A percentile compares a stretch with the other conserved stretches of the same genome.
Evolutionary conservation across 2,797 vertebrate species (phyloP).

Genomic region (Catamblyrhynchus diadema): DNA sequence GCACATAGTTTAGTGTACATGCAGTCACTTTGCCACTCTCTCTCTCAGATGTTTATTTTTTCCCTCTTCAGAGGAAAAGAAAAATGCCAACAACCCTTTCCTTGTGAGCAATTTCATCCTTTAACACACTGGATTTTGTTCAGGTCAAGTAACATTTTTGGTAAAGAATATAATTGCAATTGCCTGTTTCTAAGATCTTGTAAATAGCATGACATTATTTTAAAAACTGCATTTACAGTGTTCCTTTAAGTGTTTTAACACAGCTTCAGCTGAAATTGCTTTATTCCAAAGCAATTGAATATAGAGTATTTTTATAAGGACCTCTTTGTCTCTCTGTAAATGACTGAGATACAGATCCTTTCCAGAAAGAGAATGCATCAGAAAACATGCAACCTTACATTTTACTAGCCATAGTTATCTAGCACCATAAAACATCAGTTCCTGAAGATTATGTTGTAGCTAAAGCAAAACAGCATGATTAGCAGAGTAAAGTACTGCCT

Average conservation of each 20-base stretch:
- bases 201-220: conserved; percentile 60
- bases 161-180: conserved; percentile 49
- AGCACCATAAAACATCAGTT: not conserved
- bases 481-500: not conserved
- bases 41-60: not conserved
- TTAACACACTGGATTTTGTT: not conserved
- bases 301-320: conserved; percentile 12
- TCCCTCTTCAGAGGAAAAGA: not conserved
- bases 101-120: conserved; percentile 38
- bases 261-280: conserved; percentile 46
- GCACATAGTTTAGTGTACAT: not conserved
- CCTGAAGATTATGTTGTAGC: not conserved
- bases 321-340: conserved; percentile 34
- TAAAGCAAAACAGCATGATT: not conserved
- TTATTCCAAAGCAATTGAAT: conserved; percentile 53
- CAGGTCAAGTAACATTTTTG: conserved; percentile 48
- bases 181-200: conserved; percentile 20
- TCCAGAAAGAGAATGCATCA: not conserved
- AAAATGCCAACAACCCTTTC: conserved; percentile 22
- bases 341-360: conserved; percentile 5
- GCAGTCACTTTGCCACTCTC: not conserved
- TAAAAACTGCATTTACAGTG: conserved; percentile 48
- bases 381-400: not conserved
- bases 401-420: not conserved
- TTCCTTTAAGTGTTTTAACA: conserved; percentile 64